phyloP scores from a whole-genome alignment of 2,888 invertebrate species.

The Operophtera brumata region DNA sequence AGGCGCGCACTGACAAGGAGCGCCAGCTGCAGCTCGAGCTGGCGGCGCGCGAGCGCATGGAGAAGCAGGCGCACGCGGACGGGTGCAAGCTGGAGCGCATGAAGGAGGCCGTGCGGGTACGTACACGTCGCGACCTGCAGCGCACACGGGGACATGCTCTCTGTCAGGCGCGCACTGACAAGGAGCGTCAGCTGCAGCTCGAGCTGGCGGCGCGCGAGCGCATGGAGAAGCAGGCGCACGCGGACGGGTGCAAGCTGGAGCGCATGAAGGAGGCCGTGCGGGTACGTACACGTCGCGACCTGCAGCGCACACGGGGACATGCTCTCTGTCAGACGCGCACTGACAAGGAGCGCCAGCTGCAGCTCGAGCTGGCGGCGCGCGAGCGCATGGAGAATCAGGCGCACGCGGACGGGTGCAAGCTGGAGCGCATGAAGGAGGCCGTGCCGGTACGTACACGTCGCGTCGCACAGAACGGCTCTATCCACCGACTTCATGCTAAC shows the following conservation, averaged over 20 bases:
- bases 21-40: constrained; percentile 48
- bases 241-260: constrained; percentile 75
- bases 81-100: constrained; percentile 75
- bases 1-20: constrained; percentile 58
- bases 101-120: constrained; percentile 66
- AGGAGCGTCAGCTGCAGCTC: constrained; percentile 46
- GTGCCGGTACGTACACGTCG: constrained; percentile 51
- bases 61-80: constrained; percentile 73
- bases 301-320: too few species aligned
- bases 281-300: constrained; percentile 36
- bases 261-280: constrained; percentile 68
- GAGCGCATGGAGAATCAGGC: constrained; percentile 70
- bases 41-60: constrained; percentile 62
- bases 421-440: constrained; percentile 71
- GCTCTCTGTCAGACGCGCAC: too few species aligned
- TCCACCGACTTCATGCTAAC: too few species aligned
- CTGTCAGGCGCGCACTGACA: constrained; percentile 60
- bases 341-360: constrained; percentile 49
- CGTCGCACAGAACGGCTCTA: too few species aligned
- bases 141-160: too few species aligned
- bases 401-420: constrained; percentile 72
- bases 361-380: constrained; percentile 55
- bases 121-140: neutral
- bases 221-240: constrained; percentile 69
- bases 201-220: constrained; percentile 64